These are phyloP conservation scores for Fragum fragum DNA, from an alignment of 2,888 invertebrate species.

Conservation along the genomic window DNA sequence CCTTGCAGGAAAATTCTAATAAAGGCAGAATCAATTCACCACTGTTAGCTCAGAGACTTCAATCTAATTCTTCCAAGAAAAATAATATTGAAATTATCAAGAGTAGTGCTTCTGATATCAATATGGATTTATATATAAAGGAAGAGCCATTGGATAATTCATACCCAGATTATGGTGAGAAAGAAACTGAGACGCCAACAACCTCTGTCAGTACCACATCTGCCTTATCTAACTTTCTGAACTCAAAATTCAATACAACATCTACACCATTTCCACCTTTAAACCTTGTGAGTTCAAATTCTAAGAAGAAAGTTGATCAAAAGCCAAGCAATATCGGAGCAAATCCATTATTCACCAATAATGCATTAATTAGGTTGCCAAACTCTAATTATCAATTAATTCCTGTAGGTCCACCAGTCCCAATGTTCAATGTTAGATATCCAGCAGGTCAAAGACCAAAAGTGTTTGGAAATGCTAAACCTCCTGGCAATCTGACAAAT, in stretches of 20 bases:
- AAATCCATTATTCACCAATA: background rate
- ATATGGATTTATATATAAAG: slow-evolving; percentile 34
- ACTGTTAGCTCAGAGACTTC: background rate
- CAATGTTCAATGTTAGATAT: slow-evolving; percentile 1
- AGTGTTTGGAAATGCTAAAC: background rate
- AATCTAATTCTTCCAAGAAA: background rate
- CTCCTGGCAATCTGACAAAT: background rate
- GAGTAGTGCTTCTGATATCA: background rate
- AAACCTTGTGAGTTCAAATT: background rate
- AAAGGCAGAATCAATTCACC: background rate
- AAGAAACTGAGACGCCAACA: background rate
- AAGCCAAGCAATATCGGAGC: background rate
- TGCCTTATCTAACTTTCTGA: background rate
- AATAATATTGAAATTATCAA: background rate
- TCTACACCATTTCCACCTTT: background rate
- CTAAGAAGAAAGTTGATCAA: no score
- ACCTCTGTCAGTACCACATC: background rate
- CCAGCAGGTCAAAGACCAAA: no score
- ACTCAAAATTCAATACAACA: slow-evolving; percentile 15
- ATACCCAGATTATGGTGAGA: slow-evolving; percentile 21
- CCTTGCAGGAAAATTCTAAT: background rate
- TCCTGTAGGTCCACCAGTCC: slow-evolving; percentile 22
- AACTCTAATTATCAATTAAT: slow-evolving; percentile 17
- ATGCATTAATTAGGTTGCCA: background rate
- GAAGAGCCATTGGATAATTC: slow-evolving; percentile 61